phyloP scores from a whole-genome alignment of 1,140 invertebrate genomes.

The Drosophila sproati region DNA sequence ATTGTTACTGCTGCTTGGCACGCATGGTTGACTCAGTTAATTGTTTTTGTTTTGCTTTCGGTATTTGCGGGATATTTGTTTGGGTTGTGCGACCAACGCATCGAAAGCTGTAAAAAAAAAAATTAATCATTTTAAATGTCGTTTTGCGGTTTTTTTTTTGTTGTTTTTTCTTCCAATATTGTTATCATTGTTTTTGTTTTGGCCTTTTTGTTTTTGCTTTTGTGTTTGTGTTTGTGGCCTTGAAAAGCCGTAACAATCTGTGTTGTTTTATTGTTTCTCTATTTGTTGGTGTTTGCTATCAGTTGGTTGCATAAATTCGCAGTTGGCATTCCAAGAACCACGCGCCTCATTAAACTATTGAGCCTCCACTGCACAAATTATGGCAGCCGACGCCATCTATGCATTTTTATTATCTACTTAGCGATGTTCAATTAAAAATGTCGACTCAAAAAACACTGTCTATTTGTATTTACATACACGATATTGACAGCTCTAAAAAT shows the following conservation, averaged over 20 bases:
- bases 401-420: slow-evolving; percentile 51
- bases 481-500: not conserved
- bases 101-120: slow-evolving; percentile 69
- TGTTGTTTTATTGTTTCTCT: slow-evolving; percentile 18
- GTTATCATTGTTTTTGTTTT: slow-evolving; percentile 26
- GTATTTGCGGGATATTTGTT: slow-evolving; percentile 25
- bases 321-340: slow-evolving; percentile 42
- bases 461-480: not conserved
- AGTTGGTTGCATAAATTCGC: slow-evolving; percentile 42
- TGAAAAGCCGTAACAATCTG: slow-evolving; percentile 34
- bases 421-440: not conserved
- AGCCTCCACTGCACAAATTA: slow-evolving; percentile 9
- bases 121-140: slow-evolving; percentile 65
- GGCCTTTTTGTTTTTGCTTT: not conserved
- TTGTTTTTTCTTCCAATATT: not conserved
- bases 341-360: slow-evolving; percentile 31
- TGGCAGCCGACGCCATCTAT: slow-evolving; percentile 23
- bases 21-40: slow-evolving; percentile 44
- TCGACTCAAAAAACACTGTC: slow-evolving; percentile 5
- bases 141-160: not conserved
- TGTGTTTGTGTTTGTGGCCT: slow-evolving; percentile 30
- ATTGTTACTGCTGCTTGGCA: slow-evolving; percentile 32
- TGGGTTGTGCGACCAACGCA: slow-evolving; percentile 35
- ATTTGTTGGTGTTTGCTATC: slow-evolving; percentile 10
- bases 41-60: slow-evolving; percentile 48